Conservation (phyloP, 2,113 vertebrate genomes). For the Malurus cyaneus region DNA sequence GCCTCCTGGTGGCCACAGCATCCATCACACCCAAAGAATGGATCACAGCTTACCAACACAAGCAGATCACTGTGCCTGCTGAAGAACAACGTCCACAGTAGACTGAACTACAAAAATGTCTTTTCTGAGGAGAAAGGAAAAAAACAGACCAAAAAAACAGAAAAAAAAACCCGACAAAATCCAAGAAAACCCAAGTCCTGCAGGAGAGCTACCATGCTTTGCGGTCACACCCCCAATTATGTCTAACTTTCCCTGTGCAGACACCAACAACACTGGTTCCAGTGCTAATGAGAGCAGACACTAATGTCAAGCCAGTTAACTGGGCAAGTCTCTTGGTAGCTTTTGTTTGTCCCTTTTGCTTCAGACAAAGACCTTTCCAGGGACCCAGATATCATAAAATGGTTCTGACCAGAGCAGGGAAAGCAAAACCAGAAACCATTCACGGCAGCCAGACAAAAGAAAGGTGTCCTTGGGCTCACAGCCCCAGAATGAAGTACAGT, state of each 20-base stretch:
- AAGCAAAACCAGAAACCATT: background rate
- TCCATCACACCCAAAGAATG: background rate
- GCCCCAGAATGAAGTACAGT: background rate
- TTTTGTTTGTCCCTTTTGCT: background rate
- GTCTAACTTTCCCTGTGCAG: background rate
- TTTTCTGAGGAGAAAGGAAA: background rate
- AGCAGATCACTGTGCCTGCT: background rate
- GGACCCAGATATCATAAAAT: background rate
- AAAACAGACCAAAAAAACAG: background rate
- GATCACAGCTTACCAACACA: background rate
- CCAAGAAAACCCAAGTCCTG: background rate
- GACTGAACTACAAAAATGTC: background rate
- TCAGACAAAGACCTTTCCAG: background rate
- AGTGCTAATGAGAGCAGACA: background rate
- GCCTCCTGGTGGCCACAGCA: background rate
- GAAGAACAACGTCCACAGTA: background rate
- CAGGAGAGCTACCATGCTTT: background rate
- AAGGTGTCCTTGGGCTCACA: background rate
- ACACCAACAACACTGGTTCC: background rate
- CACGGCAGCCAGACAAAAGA: background rate
- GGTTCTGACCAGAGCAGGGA: background rate
- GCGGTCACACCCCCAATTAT: background rate
- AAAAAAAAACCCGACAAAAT: background rate
- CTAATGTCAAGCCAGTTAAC: background rate
- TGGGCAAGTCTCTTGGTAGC: background rate